These are phyloP conservation scores for Apamea epomidion DNA, from an alignment of 2,888 invertebrate species.

Conservation along the genomic window DNA sequence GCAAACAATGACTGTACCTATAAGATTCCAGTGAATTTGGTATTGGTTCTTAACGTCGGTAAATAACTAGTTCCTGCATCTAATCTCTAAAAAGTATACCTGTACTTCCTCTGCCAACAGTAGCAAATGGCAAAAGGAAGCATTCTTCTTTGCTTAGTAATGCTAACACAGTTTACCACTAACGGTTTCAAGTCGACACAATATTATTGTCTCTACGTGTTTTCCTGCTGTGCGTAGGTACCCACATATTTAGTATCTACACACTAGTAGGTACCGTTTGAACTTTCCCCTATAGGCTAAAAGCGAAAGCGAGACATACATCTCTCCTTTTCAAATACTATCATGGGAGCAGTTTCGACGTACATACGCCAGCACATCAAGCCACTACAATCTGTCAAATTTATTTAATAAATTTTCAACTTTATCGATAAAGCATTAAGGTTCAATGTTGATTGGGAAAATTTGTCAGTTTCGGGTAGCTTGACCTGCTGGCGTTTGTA, in stretches of 20 bases:
- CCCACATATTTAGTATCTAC: constrained; percentile 17
- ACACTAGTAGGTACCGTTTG: constrained; percentile 32
- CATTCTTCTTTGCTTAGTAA: constrained; percentile 48
- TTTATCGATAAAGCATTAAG: too few species aligned
- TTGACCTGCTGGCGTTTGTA: too few species aligned
- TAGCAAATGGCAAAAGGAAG: constrained; percentile 3
- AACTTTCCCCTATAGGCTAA: constrained; percentile 51
- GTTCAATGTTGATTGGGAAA: too few species aligned
- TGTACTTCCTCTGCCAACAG: neutral
- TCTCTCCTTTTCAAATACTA: neutral
- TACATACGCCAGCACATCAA: too few species aligned
- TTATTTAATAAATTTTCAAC: too few species aligned
- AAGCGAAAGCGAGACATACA: constrained; percentile 40
- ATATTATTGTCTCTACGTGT: constrained; percentile 51
- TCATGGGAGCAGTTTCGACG: neutral
- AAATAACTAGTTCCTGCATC: too few species aligned
- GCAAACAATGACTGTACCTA: too few species aligned
- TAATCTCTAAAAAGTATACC: too few species aligned
- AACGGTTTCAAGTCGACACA: constrained; percentile 49
- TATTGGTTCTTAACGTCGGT: too few species aligned
- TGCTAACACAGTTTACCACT: constrained; percentile 46
- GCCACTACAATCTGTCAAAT: too few species aligned
- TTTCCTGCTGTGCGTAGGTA: constrained; percentile 46
- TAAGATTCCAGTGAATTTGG: too few species aligned
- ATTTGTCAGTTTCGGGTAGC: too few species aligned